phyloP scores from a whole-genome alignment of 1,140 invertebrate genomes.

The Harlomillsia oculata region DNA sequence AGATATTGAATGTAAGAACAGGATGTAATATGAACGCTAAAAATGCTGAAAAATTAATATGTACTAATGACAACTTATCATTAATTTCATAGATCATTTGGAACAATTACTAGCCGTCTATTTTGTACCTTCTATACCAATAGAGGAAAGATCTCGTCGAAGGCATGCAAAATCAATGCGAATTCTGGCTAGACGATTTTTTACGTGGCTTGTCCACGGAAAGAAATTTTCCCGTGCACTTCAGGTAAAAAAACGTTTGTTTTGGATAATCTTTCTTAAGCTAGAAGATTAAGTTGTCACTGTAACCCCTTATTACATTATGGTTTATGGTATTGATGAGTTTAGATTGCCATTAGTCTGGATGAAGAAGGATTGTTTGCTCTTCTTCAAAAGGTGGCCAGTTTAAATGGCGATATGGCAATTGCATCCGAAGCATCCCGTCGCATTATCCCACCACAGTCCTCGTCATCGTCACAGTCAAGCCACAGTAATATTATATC shows the following conservation, averaged over 20 bases:
- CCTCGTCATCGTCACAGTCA: neutral
- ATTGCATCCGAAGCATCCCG: neutral
- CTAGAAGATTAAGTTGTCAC: neutral
- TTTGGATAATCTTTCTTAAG: neutral
- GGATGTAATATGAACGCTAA: neutral
- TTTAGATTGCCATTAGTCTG: slow-evolving; percentile 22
- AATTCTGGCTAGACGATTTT: slow-evolving; percentile 26
- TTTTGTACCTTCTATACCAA: slow-evolving; percentile 19
- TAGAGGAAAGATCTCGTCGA: slow-evolving; percentile 13
- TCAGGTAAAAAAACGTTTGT: slow-evolving; percentile 12
- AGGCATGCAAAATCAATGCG: slow-evolving; percentile 24
- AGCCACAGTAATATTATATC: neutral
- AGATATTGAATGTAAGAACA: slow-evolving; percentile 22
- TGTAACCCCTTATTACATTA: neutral
- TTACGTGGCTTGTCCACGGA: slow-evolving; percentile 22
- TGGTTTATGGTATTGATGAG: neutral
- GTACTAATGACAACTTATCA: neutral
- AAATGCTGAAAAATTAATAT: neutral
- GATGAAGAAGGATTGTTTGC: slow-evolving; percentile 15
- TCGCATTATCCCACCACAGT: neutral
- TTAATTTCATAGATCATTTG: slow-evolving; percentile 16
- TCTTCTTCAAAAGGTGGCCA: slow-evolving; percentile 14
- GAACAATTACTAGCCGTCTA: slow-evolving; percentile 25
- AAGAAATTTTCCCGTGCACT: slow-evolving; percentile 19
- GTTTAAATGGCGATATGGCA: neutral